Percentiles rank a stretch among this genome's conserved stretches.
These are phyloP conservation scores for Gallinago nigripennis DNA, from an alignment of 2,797 vertebrate species.

Conservation along the genomic window DNA sequence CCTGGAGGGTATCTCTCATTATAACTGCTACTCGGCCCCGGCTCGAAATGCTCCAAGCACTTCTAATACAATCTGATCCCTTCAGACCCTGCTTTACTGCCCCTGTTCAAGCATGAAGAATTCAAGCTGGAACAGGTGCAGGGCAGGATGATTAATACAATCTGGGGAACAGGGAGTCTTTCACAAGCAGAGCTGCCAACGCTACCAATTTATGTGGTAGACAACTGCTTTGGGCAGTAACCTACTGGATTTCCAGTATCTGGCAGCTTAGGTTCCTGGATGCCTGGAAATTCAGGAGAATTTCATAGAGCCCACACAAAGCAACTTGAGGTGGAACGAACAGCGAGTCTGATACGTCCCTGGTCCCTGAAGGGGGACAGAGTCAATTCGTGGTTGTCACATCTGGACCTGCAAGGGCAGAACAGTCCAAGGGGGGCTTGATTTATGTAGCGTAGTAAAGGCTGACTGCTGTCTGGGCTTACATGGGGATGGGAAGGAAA, in stretches of 20 bases:
- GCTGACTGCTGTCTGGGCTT: not conserved
- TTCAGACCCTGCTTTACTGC: conserved; percentile 58
- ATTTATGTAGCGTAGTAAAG: not conserved
- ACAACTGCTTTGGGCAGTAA: conserved; percentile 69
- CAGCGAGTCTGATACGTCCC: fast-evolving
- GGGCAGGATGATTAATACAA: conserved; percentile 65
- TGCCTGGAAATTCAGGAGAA: conserved; percentile 46
- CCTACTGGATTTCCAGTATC: conserved; percentile 56
- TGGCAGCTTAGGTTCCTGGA: conserved; percentile 31
- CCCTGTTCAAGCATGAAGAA: conserved; percentile 68
- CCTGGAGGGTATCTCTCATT: conserved; percentile 47
- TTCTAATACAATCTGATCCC: conserved; percentile 64
- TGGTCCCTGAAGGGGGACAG: not conserved
- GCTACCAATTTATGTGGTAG: conserved; percentile 69
- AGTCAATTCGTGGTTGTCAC: not conserved
- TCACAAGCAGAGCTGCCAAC: conserved; percentile 67
- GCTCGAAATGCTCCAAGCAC: conserved; percentile 52
- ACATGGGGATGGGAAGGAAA: not conserved
- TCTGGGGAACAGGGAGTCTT: conserved; percentile 62
- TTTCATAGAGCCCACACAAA: conserved; percentile 31
- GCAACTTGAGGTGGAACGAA: not conserved
- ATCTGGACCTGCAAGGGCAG: not conserved
- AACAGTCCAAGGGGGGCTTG: not conserved
- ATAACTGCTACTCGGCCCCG: conserved; percentile 7
- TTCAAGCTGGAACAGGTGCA: conserved; percentile 70